Evolutionary conservation across 1,140 invertebrate genomes (phyloP), one percentile per base, ranked within the genome.

Genomic region (Drosophila parabipectinata): DNA sequence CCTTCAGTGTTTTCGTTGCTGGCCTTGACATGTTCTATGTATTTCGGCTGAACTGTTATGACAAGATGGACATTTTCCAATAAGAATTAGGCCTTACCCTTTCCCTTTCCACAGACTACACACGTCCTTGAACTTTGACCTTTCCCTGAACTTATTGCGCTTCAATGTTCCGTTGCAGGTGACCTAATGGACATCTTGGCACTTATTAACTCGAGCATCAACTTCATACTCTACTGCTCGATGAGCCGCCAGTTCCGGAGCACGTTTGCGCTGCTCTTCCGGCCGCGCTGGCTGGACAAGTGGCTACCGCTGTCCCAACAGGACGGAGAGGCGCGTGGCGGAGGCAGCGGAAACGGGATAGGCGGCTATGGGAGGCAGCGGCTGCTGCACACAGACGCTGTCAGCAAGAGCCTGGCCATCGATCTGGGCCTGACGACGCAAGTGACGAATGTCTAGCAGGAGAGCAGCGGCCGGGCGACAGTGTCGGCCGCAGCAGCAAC

Each of bases 151-250:
- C 50, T 85, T 18, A 73, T 64, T 62, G 62, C 21, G 44, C 58
- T 75, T 67, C 37, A 48, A 63, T 56, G 59, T 45, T 12, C 6
- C 66, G 15, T 57, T 88, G 85, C 93, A 96, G 95, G 95, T 87
- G 95, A 96, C 85, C 93, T 99, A 56, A 97, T 99, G 95, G 98
- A 99, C 92, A 95, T 98, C 53, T 93, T 99, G 87, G 98, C 98
- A 10, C 94, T 99, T 54, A 95, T 99, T 80, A 99, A 99, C 92
- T 98, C 97, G 53, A 97, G 97, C 26, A 97, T 99, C 89, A 99
- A 99, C 93, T 99, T 99, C 93, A 96, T 99, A 67, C 94, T 99
- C 18, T 99, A 99, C 93, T 99, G 98, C 93, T 95, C 97, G 62
- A 99, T 99, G 98, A 98, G 97, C 77, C 94, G 97, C 47, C 98